Base-by-base conservation (phyloP, 2,888 invertebrate species). In the Biston betularia region DNA sequence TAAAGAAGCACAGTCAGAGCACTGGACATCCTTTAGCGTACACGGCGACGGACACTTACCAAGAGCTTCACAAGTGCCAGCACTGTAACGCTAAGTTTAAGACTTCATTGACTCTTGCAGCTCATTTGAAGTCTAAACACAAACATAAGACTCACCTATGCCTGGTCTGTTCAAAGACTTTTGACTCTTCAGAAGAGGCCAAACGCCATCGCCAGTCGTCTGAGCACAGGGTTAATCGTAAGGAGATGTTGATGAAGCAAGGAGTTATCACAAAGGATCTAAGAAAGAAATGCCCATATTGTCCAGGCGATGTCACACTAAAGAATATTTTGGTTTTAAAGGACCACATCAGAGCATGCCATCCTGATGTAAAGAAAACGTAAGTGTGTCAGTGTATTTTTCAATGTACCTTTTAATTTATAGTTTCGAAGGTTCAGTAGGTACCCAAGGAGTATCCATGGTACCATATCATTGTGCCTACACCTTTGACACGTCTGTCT, bases 351-450 rank as follows among this genome's bases (percentile, higher is more conserved):
- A 88, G 94, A 42, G 81, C 79, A 5, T 79, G 87, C 4, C 97
- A 97, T 89, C 95, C 95, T 0, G 94, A 95, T 58, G 92, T 95
- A 3, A 95, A 95, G 67, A 95, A 95, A 77, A 95, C 94, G 96
- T 96, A 87, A 82, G 90, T 84, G 67, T 35, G 3, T 24, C n/a
- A 24, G 24, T 24, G 24, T 24, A 24, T 24, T 24, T 24, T 24
- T 24, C 24, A 24, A 24, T 24, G 24, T 24, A 24, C 24, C 24
- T 24, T 1, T 4, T 38, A 6, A 38, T 4, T 38, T 38, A 38
- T 4, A 6, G 6, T 38, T 38, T 38, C 24, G 24, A 38, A 38
- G 38, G 38, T 8, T 38, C 38, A 24, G 24, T 3, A 24, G 38
- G 2, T 38, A 38, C 38, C 38, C 38, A 8, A 38, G 0, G 9